Evolutionary conservation across 2,113 vertebrate species (phyloP).

Genomic region (Trinectes maculatus): DNA sequence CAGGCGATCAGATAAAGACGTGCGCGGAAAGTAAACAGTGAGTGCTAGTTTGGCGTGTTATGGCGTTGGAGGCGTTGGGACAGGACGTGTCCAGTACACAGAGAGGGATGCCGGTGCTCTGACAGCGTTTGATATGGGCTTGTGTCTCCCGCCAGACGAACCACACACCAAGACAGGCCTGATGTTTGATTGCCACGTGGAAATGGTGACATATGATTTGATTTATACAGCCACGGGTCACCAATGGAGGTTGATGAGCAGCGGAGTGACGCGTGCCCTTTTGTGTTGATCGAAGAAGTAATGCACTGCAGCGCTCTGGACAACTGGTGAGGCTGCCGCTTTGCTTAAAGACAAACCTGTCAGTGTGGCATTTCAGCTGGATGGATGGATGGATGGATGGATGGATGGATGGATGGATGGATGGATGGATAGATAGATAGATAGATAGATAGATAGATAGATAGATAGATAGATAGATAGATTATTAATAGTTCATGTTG

Average conservation of each 20-base stretch:
- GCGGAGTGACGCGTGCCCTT: background rate
- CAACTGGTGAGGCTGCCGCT: too few species aligned
- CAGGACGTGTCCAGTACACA: too few species aligned
- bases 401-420: too few species aligned
- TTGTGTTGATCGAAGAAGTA: background rate
- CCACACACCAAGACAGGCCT: background rate
- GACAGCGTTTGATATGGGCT: background rate
- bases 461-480: too few species aligned
- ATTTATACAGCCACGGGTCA: background rate
- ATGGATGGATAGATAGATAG: too few species aligned
- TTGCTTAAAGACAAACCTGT: too few species aligned
- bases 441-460: too few species aligned
- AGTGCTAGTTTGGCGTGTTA: background rate
- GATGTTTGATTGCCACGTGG: background rate
- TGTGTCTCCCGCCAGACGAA: background rate
- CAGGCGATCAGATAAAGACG: background rate
- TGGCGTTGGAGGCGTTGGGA: background rate
- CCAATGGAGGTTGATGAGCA: background rate
- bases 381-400: too few species aligned
- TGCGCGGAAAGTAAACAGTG: background rate
- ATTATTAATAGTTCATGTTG: too few species aligned
- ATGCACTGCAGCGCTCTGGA: background rate
- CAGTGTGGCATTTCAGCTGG: too few species aligned
- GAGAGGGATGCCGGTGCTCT: too few species aligned
- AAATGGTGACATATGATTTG: background rate